These are phyloP conservation scores for Malacoctenus gilli DNA, from an alignment of 2,797 vertebrate species.

Conservation along the genomic window DNA sequence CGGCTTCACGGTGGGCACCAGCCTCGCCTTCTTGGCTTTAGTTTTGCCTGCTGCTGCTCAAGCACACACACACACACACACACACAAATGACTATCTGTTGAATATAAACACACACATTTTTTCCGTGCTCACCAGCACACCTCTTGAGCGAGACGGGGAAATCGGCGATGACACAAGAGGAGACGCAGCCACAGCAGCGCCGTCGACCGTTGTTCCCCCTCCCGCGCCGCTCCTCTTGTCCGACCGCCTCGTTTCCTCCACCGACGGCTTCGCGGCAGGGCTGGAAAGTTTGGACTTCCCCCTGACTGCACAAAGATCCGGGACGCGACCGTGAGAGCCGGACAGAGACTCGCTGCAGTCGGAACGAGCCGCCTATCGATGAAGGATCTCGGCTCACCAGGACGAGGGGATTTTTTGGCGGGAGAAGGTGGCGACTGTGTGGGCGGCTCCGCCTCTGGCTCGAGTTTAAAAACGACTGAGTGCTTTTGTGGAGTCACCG, in stretches of 20 bases:
- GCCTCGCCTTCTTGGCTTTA: conserved; percentile 74
- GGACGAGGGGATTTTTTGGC: conserved; percentile 40
- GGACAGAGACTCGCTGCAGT: neutral
- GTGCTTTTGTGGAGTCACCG: conserved; percentile 44
- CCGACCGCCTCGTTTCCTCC: conserved; percentile 3
- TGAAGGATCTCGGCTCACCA: conserved; percentile 51
- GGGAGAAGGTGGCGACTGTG: conserved; percentile 10
- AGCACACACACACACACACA: neutral
- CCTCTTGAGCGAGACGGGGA: conserved; percentile 62
- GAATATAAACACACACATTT: no score
- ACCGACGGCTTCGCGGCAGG: conserved; percentile 19
- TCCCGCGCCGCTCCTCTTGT: conserved; percentile 4
- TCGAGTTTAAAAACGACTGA: conserved; percentile 22
- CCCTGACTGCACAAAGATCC: conserved; percentile 41
- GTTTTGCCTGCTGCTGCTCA: conserved; percentile 56
- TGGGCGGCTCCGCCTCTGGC: conserved; percentile 12
- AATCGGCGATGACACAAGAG: conserved; percentile 31
- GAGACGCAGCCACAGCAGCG: neutral
- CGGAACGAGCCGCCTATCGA: neutral
- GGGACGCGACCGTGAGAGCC: neutral
- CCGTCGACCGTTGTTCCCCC: conserved; percentile 13
- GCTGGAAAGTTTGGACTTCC: conserved; percentile 46
- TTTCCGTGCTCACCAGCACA: no score
- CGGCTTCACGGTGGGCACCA: conserved; percentile 53
- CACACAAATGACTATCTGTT: no score